These are phyloP conservation scores for Bimastos eiseni DNA, from an alignment of 2,888 invertebrate genomes.

Conservation along the genomic window DNA sequence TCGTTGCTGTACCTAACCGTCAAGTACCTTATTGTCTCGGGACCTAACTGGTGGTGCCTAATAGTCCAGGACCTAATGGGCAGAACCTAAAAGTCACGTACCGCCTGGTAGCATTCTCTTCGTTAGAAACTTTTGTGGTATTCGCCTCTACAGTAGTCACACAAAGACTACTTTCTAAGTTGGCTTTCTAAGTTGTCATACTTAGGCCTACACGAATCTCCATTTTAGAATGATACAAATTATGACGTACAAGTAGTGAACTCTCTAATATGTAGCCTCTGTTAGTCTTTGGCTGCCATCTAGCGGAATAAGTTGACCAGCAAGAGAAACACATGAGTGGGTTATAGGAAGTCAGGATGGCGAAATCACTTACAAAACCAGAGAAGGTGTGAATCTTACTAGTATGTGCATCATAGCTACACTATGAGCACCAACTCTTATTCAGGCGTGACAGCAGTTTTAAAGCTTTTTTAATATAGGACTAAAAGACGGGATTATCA, in stretches of 20 bases:
- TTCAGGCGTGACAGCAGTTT: not conserved
- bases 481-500: not conserved
- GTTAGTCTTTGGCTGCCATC: not conserved
- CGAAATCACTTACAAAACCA: conserved; percentile 5
- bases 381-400: not conserved
- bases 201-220: not conserved
- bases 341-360: not conserved
- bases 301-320: not conserved
- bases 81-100: too few relatives aligned
- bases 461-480: not conserved
- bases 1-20: too few relatives aligned
- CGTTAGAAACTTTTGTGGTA: too few relatives aligned
- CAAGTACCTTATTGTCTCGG: too few relatives aligned
- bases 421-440: not conserved
- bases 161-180: too few relatives aligned
- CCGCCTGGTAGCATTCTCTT: too few relatives aligned
- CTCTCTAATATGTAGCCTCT: not conserved
- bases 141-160: too few relatives aligned
- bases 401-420: not conserved
- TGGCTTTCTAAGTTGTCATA: too few relatives aligned
- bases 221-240: not conserved
- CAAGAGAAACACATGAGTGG: not conserved
- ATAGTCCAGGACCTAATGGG: too few relatives aligned
- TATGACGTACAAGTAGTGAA: not conserved
- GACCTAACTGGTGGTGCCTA: too few relatives aligned